phyloP scores from a whole-genome alignment of 1,140 invertebrate genomes.

The Drosophila sproati region DNA sequence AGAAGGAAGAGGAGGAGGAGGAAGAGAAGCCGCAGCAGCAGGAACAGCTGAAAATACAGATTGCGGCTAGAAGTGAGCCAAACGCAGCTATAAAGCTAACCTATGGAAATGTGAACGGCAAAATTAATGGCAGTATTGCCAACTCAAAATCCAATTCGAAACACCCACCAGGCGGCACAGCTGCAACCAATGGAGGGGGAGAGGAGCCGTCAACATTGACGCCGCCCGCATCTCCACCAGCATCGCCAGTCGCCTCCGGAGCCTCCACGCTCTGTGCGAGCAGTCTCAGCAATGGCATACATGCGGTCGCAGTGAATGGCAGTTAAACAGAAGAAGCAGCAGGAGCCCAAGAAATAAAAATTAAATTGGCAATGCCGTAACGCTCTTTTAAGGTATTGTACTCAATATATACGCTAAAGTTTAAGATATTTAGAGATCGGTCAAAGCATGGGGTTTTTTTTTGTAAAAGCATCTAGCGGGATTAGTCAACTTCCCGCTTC shows the following conservation, averaged over 20 bases:
- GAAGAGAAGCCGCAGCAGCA: background rate
- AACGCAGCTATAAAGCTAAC: conserved; percentile 2
- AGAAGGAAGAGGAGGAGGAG: conserved; percentile 12
- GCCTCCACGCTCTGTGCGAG: conserved; percentile 39
- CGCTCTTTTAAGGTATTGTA: conserved; percentile 1
- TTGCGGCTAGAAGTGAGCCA: background rate
- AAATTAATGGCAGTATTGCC: conserved; percentile 22
- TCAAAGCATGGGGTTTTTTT: conserved; percentile 6
- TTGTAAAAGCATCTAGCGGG: background rate
- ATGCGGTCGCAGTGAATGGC: conserved; percentile 70
- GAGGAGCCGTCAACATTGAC: conserved; percentile 66
- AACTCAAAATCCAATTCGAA: conserved; percentile 26
- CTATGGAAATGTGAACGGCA: conserved; percentile 32
- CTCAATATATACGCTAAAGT: conserved; percentile 21
- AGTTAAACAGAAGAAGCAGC: conserved; percentile 60
- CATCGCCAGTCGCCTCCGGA: conserved; percentile 51
- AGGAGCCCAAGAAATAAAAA: background rate
- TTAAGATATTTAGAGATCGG: conserved; percentile 17
- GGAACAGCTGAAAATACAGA: too few species aligned
- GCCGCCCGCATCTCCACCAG: conserved; percentile 74
- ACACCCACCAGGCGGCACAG: background rate
- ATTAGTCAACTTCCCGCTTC: background rate
- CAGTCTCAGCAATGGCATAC: conserved; percentile 61
- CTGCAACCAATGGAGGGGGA: conserved; percentile 14
- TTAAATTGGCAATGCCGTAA: background rate